Conservation (phyloP, 2,797 vertebrate genomes). For the Petrocephalus sullivani region DNA sequence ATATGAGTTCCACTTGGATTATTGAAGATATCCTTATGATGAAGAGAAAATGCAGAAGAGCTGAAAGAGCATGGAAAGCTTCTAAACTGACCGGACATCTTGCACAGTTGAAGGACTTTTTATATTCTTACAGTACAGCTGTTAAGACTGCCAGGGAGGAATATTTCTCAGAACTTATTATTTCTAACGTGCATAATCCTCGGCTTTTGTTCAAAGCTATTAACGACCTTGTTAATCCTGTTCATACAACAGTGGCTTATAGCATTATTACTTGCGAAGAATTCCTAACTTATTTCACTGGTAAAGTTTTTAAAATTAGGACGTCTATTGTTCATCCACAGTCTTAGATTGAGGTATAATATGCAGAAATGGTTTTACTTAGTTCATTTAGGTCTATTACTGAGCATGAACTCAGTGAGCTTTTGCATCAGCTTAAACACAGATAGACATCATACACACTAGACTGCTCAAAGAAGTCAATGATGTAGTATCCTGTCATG, state of each 20-base stretch:
- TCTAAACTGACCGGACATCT: not conserved
- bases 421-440: not conserved
- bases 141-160: not conserved
- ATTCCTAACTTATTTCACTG: not conserved
- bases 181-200: not conserved
- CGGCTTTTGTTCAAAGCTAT: not conserved
- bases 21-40: not conserved
- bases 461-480: not conserved
- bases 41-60: not conserved
- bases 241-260: too few species aligned
- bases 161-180: not conserved
- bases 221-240: too few species aligned
- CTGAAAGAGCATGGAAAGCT: not conserved
- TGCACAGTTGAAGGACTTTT: not conserved
- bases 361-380: not conserved
- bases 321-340: not conserved
- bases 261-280: too few species aligned
- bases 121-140: not conserved
- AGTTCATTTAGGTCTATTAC: not conserved
- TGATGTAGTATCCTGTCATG: not conserved
- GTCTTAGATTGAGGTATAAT: not conserved
- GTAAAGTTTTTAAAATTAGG: not conserved
- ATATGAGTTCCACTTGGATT: not conserved
- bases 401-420: not conserved
- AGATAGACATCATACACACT: not conserved